Evolutionary conservation across 2,888 invertebrate species (phyloP), one percentile per base, ranked within the genome.

Genomic region (Spilosoma lubricipeda): DNA sequence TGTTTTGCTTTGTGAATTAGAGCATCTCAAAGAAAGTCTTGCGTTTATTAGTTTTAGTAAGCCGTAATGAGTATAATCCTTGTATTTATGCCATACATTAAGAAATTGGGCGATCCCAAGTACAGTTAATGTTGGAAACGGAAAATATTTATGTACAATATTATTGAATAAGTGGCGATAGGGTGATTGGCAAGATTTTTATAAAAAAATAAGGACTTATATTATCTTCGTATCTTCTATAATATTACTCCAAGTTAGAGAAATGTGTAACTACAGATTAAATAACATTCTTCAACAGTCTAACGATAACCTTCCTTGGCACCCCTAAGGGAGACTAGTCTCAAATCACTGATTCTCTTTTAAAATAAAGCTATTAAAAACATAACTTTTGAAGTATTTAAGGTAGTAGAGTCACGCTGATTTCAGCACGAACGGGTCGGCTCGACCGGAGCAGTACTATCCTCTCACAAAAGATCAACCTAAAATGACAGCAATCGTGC

Each of bases 1-100:
- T 30, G 18, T 63, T 63, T 30, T 30, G 30, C 63, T 15, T 30
- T 63, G 30, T 63, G 63, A 63, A 63, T 63, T 63, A 30, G 30
- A 63, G 63, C 63, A 63, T 63, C 63, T 63, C 30, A 30, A 63
- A 63, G 63, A 63, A 63, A 63, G 63, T 63, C 27, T 63, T 63
- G 63, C 13, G 30, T 63, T 63, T 63, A 1, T 30, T 18, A 30
- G 63, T 63, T 18, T 18, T 30, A 63, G 30, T 63, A 30, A 63
- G 8, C 5, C 30, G 30, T 30, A 63, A 30, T 18, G 63, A 63
- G 18, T 63, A 63, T 15, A 56, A 56, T 56, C n/a, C 52, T 56
- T 56, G 11, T 56, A 56, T 56, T n/a, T 56, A 11, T 11, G 23
- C 9, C 23, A 52, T 52, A 1, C 8, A 52, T 18, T 23, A 52